These are phyloP conservation scores for Tricholaema leucomelas DNA, from an alignment of 2,113 vertebrate genomes.

Conservation along the genomic window DNA sequence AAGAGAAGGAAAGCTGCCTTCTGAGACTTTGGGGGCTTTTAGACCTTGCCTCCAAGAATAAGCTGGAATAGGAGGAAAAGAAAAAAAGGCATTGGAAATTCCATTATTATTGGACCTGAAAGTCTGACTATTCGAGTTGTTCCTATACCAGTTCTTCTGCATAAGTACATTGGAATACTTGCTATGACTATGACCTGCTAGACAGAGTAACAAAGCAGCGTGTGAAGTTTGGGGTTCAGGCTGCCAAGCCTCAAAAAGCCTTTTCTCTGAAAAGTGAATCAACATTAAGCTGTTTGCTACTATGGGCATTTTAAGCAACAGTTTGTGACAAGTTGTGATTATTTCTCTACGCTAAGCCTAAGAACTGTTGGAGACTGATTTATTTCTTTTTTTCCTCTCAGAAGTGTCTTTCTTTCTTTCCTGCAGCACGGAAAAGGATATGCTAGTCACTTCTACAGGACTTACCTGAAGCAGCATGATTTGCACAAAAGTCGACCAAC, in stretches of 20 bases:
- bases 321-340: conserved; percentile 17
- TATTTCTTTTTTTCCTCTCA: conserved; percentile 59
- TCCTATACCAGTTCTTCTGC: no score
- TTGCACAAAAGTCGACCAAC: conserved; percentile 93
- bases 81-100: conserved; percentile 30
- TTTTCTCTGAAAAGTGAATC: background rate
- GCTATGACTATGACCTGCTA: background rate
- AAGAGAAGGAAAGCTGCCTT: conserved; percentile 25
- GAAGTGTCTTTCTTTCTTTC: conserved; percentile 79
- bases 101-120: background rate
- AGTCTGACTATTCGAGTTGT: background rate
- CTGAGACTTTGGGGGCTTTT: conserved; percentile 17
- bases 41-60: conserved; percentile 8
- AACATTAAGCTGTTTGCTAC: background rate
- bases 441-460: conserved; percentile 96
- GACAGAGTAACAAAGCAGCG: conserved; percentile 6
- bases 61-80: background rate
- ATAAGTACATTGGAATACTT: background rate
- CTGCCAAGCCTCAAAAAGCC: background rate
- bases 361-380: conserved; percentile 1
- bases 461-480: conserved; percentile 96
- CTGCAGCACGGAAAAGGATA: conserved; percentile 96
- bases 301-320: background rate
- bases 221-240: conserved; percentile 14
- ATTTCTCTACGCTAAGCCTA: conserved; percentile 33